Conservation (phyloP, 2,797 vertebrate species). For the Enteromius afrohamiltoni region DNA sequence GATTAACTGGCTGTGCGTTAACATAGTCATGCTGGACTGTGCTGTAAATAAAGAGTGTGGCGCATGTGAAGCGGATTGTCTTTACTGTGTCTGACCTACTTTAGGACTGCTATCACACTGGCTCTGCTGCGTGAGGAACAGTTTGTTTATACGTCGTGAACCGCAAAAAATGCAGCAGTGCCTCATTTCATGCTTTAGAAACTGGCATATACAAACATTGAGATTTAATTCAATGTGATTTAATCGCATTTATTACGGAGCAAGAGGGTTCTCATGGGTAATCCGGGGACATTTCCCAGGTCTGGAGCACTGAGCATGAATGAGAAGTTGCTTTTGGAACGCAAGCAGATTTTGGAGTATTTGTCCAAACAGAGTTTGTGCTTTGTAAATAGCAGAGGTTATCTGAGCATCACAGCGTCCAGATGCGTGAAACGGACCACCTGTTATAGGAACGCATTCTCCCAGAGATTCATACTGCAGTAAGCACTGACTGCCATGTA, state of each 20-base stretch:
- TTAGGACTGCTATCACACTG: conserved; percentile 46
- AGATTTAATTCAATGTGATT: conserved; percentile 69
- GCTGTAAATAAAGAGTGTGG: conserved; percentile 60
- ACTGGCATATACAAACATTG: conserved; percentile 66
- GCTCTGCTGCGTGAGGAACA: conserved; percentile 56
- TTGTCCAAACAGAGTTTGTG: conserved; percentile 81
- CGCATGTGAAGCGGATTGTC: conserved; percentile 54
- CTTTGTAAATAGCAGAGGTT: conserved; percentile 81
- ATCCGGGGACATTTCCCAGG: conserved; percentile 72
- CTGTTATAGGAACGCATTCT: conserved; percentile 78
- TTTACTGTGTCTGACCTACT: conserved; percentile 67
- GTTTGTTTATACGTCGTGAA: conserved; percentile 68
- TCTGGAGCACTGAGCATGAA: conserved; percentile 71
- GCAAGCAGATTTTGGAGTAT: conserved; percentile 75
- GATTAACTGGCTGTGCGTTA: conserved; percentile 77
- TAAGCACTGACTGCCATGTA: conserved; percentile 19
- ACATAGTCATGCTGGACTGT: conserved; percentile 75
- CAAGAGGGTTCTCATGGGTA: conserved; percentile 68
- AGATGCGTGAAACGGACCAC: conserved; percentile 81
- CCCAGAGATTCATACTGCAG: conserved; percentile 44
- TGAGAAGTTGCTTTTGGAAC: conserved; percentile 74
- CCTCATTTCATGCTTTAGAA: conserved; percentile 66
- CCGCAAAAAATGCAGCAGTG: conserved; percentile 54
- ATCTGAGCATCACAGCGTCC: conserved; percentile 79
- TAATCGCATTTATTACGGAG: conserved; percentile 70